Evolutionary conservation across 2,888 invertebrate genomes (phyloP), one percentile per base, ranked within the genome.

Genomic region (Lasioglossum marginatum): DNA sequence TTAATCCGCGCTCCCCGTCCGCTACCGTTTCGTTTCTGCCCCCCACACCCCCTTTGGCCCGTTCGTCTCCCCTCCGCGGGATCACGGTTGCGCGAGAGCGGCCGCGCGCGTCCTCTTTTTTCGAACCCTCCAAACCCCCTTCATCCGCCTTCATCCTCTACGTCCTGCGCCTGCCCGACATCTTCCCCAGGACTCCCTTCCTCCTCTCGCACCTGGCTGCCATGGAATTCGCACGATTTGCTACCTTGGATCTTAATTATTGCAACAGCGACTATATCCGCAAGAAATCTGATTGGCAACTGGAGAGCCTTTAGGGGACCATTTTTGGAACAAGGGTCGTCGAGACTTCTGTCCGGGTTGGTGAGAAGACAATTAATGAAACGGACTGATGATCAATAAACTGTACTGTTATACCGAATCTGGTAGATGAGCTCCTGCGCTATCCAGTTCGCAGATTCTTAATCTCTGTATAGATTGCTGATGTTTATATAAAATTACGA

Each of bases 1-100:
- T 94, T 94, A 94, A 94, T 94, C 94, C 94, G 92, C 93, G 93
- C 92, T 92, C 93, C 92, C 90, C 93, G 91, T 92, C 92, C 92
- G 93, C 93, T 94, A 94, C 94, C 92, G 94, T 93, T 93, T 92
- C 93, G 92, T 92, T 92, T 90, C 34, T 34, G 34, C 52, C 72
- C 85, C 87, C 66, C 66, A 70, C 48, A 43, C 19, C 37, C 60
- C 81, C 70, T 72, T 43, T 77, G 40, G 43, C 60, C 57, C 74
- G 71, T 37, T 73, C 37, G n/a, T 66, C 23, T 48, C 45, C 37
- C 40, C 34, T 43, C 27, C 57, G 73, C 43, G 34, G 68, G 12
- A 68, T 52, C 12, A 63, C 37, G 79, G 27, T 63, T 63, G 63
- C 63, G 63, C 63, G 63, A 31, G n/a, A 23, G 34, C 71, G 75